phyloP scores from a whole-genome alignment of 2,797 vertebrate genomes.

The Melanotaenia pygmaea region DNA sequence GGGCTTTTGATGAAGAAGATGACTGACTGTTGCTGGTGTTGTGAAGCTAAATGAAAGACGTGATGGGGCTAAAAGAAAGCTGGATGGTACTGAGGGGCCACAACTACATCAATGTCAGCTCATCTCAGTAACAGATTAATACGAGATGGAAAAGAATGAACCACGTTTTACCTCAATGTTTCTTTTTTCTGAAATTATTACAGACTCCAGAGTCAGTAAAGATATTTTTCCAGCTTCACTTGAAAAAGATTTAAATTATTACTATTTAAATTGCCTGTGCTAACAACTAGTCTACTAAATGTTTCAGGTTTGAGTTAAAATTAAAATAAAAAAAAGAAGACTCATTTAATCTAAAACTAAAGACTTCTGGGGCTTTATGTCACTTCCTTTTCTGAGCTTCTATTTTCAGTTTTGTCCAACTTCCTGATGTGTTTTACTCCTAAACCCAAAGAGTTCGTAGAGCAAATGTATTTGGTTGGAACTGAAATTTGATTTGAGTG shows the following conservation, averaged over 20 bases:
- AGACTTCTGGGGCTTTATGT: neutral
- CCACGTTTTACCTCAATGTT: neutral
- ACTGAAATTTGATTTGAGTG: constrained; percentile 12
- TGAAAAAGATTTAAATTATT: no score
- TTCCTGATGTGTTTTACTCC: neutral
- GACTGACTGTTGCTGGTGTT: constrained; percentile 22
- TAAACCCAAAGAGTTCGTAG: neutral
- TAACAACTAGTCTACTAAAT: no score
- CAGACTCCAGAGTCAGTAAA: no score
- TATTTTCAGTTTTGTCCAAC: neutral
- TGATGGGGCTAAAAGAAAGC: neutral
- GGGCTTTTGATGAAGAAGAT: constrained; percentile 28
- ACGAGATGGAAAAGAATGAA: neutral
- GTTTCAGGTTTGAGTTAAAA: no score
- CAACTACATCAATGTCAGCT: neutral
- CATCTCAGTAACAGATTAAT: neutral
- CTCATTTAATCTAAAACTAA: no score
- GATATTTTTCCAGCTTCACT: no score
- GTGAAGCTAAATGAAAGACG: constrained; percentile 3
- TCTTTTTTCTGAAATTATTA: no score
- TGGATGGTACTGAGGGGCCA: neutral
- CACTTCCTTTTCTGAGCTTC: neutral
- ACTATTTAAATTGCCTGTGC: no score
- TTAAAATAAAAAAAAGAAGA: no score
- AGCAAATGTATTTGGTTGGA: neutral